phyloP scores from a whole-genome alignment of 2,888 invertebrate genomes.

The Drosophila pegasa region DNA sequence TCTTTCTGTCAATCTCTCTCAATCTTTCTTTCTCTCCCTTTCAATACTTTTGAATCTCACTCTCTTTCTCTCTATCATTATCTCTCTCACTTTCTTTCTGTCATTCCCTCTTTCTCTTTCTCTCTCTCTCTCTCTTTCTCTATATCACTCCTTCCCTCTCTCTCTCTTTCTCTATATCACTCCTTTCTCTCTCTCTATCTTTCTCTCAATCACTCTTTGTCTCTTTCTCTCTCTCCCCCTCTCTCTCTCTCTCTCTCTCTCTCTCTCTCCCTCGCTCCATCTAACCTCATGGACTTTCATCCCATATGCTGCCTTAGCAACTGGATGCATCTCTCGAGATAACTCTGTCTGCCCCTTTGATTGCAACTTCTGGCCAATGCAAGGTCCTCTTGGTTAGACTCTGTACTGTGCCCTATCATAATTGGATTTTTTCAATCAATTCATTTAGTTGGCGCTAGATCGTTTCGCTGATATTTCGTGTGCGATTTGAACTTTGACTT shows the following conservation, averaged over 20 bases:
- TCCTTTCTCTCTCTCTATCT: fast-evolving
- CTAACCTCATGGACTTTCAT: not conserved
- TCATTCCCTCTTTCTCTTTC: no score
- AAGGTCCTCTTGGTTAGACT: not conserved
- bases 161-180: not conserved
- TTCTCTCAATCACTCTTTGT: not conserved
- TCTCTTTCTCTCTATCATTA: not conserved
- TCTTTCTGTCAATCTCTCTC: not conserved
- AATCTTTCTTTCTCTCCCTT: not conserved
- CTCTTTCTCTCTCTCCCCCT: not conserved
- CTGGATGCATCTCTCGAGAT: not conserved
- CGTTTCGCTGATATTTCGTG: not conserved
- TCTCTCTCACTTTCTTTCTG: not conserved
- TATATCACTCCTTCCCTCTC: not conserved
- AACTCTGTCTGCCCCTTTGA: not conserved
- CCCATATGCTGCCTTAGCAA: not conserved
- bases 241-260: no score
- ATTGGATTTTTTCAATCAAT: not conserved
- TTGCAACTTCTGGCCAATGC: not conserved
- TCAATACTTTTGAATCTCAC: no score
- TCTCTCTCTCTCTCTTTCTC: not conserved
- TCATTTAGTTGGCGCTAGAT: not conserved
- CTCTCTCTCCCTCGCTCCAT: no score
- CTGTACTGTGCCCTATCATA: not conserved
- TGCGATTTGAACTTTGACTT: not conserved